A percentile compares a stretch with the other conserved stretches of the same genome.
Conservation (phyloP, 1,140 invertebrate genomes). For the Venturia canescens region DNA sequence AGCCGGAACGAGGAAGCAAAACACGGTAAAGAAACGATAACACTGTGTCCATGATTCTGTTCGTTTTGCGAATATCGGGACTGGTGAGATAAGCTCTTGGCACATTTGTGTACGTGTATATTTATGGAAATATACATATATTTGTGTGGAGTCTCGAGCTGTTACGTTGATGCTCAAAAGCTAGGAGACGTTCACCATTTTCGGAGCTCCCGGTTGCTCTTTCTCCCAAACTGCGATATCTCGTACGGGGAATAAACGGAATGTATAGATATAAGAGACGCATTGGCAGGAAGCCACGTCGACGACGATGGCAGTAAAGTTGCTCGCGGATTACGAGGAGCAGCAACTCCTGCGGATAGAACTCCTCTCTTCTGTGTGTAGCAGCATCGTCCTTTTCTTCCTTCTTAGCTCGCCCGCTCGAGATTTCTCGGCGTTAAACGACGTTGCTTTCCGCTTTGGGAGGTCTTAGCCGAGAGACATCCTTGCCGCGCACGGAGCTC, state of each 20-base stretch:
- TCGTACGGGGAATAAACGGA: background rate
- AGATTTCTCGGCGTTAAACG: conserved; percentile 52
- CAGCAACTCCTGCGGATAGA: conserved; percentile 50
- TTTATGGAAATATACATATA: background rate
- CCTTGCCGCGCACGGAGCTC: background rate
- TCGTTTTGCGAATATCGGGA: conserved; percentile 21
- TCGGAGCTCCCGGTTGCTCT: background rate
- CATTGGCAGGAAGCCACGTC: conserved; percentile 60
- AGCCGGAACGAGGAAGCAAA: conserved; percentile 3
- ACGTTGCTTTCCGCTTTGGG: conserved; percentile 19
- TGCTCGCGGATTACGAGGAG: conserved; percentile 62
- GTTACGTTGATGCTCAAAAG: conserved; percentile 25
- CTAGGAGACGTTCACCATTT: background rate
- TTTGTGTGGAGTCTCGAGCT: background rate
- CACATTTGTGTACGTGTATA: background rate
- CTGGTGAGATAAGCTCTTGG: conserved; percentile 29
- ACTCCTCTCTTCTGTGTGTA: conserved; percentile 54
- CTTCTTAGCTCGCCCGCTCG: conserved; percentile 27
- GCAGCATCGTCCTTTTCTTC: conserved; percentile 30
- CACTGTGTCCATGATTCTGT: conserved; percentile 13
- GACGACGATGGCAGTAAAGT: conserved; percentile 62
- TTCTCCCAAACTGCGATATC: conserved; percentile 26
- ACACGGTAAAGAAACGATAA: conserved; percentile 5
- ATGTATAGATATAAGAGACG: conserved; percentile 27
- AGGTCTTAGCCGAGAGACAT: conserved; percentile 4